Evolutionary conservation across 2,888 invertebrate genomes (phyloP).

Genomic region (Oscheius onirici): DNA sequence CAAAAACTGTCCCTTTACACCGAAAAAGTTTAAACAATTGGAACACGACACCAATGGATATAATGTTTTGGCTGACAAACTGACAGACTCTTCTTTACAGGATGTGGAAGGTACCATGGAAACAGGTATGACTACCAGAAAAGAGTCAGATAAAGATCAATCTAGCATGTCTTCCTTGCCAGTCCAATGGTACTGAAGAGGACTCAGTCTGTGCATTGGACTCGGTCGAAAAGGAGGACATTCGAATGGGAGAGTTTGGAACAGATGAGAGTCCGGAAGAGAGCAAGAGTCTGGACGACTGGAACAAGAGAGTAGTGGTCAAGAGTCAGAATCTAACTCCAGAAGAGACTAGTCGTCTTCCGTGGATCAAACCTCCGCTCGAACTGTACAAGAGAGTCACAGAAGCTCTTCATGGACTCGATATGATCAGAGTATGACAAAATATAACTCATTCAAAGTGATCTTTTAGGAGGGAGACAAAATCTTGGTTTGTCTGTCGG

Average conservation of each 20-base stretch:
- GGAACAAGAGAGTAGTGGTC: slow-evolving; percentile 63
- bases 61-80: background rate
- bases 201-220: slow-evolving; percentile 24
- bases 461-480: slow-evolving; percentile 82
- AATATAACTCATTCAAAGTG: background rate
- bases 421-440: slow-evolving; percentile 51
- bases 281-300: slow-evolving; percentile 45
- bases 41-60: background rate
- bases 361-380: slow-evolving; percentile 83
- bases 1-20: slow-evolving; percentile 9
- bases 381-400: slow-evolving; percentile 80
- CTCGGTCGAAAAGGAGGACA: slow-evolving; percentile 22
- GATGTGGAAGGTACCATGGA: background rate
- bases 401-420: slow-evolving; percentile 54
- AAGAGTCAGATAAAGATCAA: background rate
- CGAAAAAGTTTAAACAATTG: slow-evolving; percentile 4
- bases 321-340: slow-evolving; percentile 72
- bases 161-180: slow-evolving; percentile 13
- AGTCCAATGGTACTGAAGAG: background rate
- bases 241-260: slow-evolving; percentile 34
- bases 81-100: background rate
- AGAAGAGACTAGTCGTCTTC: slow-evolving; percentile 44
- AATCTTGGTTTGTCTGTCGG: slow-evolving; percentile 85
- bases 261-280: slow-evolving; percentile 29
- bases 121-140: too few relatives aligned